Percentiles rank a stretch among this genome's conserved stretches.
Evolutionary conservation across 2,888 invertebrate genomes (phyloP).

Genomic region (Orchestes rusci): DNA sequence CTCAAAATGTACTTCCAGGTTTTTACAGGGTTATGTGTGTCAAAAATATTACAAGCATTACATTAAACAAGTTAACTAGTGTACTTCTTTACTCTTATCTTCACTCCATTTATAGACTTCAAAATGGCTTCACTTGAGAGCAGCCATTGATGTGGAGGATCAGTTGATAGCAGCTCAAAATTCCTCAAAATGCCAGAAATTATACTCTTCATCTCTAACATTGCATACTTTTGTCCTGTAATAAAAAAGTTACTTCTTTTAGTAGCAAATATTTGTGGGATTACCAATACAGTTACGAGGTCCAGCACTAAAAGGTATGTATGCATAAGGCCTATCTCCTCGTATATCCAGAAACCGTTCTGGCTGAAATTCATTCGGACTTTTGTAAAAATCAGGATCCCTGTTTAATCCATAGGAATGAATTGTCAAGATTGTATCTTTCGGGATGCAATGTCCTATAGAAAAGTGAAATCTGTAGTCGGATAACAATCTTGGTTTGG

Average conservation of each 20-base stretch:
- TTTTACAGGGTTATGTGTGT: no score
- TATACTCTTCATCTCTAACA: conserved; percentile 50
- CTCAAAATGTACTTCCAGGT: no score
- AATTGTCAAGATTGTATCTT: conserved; percentile 2
- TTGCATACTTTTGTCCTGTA: conserved; percentile 43
- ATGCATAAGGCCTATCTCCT: conserved; percentile 15
- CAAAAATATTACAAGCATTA: no score
- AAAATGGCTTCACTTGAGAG: conserved; percentile 12
- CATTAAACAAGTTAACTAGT: no score
- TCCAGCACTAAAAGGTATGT: conserved; percentile 25
- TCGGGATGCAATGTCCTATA: conserved; percentile 10
- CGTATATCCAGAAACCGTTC: conserved; percentile 16
- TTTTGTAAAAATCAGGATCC: conserved; percentile 17
- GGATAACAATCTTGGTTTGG: no score
- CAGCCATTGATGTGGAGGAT: conserved; percentile 13
- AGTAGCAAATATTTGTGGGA: not conserved
- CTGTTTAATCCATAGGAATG: conserved; percentile 14
- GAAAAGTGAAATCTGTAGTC: no score
- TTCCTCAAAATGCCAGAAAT: conserved; percentile 48
- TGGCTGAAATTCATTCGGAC: conserved; percentile 21
- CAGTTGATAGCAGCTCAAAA: conserved; percentile 37
- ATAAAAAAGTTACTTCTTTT: not conserved
- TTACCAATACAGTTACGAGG: conserved; percentile 25
- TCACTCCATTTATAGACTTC: conserved; percentile 18
- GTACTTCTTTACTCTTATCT: conserved; percentile 1